These are phyloP conservation scores for Heterochromis multidens DNA, from an alignment of 2,113 vertebrate species.

Conservation along the genomic window DNA sequence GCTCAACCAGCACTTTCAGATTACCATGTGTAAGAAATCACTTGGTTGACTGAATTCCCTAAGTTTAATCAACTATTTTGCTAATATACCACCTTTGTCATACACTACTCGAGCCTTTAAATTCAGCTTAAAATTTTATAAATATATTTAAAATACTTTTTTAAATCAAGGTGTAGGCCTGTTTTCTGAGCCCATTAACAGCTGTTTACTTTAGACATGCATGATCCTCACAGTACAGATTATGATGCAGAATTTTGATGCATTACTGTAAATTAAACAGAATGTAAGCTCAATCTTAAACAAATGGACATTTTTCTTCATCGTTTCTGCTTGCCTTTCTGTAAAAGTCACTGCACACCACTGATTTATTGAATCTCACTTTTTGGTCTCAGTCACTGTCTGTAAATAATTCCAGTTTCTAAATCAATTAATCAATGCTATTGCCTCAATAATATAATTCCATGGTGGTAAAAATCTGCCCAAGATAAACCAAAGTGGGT, in stretches of 20 bases:
- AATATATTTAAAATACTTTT: too few relatives aligned
- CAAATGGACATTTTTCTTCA: neutral
- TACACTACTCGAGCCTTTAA: neutral
- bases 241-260: too few relatives aligned
- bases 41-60: neutral
- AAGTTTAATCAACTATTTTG: neutral
- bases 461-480: neutral
- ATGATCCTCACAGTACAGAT: too few relatives aligned
- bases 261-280: too few relatives aligned
- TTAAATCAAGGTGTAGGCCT: too few relatives aligned
- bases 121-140: neutral
- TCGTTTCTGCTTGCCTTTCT: neutral
- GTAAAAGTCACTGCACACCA: neutral
- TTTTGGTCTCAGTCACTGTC: neutral
- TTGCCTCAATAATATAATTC: neutral
- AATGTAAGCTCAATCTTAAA: too few relatives aligned
- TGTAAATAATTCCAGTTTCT: neutral
- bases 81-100: neutral
- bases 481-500: too few relatives aligned
- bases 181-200: too few relatives aligned
- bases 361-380: neutral
- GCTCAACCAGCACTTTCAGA: neutral
- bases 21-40: rapidly evolving
- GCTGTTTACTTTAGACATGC: too few relatives aligned
- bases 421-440: neutral